A percentile compares a stretch with the other conserved stretches of the same genome.
Conservation (phyloP, 2,113 vertebrate genomes). For the Gallinago jamesoni region DNA sequence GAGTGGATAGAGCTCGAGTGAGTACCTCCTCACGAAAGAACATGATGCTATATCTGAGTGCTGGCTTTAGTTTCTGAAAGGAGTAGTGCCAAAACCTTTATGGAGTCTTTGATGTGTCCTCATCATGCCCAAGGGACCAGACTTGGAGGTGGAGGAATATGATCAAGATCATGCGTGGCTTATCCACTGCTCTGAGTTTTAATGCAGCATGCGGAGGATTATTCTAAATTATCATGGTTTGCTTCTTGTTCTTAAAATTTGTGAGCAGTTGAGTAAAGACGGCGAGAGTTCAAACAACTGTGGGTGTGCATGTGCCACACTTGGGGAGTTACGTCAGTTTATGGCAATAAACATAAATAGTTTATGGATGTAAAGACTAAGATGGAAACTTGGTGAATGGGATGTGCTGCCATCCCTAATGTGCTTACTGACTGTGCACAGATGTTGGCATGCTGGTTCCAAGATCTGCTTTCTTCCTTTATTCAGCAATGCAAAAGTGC, state of each 20-base stretch:
- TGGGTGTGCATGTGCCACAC: not conserved
- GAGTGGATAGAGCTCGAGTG: not conserved
- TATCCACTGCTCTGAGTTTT: not conserved
- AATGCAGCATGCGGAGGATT: not conserved
- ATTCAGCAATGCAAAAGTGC: not conserved
- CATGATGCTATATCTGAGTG: fast-evolving
- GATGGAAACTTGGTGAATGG: not conserved
- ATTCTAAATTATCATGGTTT: not conserved
- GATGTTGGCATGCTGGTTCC: not conserved
- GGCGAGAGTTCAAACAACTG: not conserved
- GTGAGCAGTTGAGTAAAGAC: not conserved
- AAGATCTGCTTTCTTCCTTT: not conserved
- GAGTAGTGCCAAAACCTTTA: no score
- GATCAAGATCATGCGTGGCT: not conserved
- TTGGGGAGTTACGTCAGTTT: not conserved
- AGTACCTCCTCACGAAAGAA: not conserved
- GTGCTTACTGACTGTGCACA: not conserved
- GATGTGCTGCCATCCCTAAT: not conserved
- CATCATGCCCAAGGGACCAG: not conserved
- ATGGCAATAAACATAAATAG: not conserved
- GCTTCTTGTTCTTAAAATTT: not conserved
- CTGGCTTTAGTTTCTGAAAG: not conserved
- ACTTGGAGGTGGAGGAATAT: not conserved
- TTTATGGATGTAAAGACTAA: not conserved
- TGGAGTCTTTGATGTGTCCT: not conserved